Percentiles rank a stretch among this genome's conserved stretches.
These are phyloP conservation scores for Drosophila demipolita DNA, from an alignment of 2,888 invertebrate genomes.

Conservation along the genomic window DNA sequence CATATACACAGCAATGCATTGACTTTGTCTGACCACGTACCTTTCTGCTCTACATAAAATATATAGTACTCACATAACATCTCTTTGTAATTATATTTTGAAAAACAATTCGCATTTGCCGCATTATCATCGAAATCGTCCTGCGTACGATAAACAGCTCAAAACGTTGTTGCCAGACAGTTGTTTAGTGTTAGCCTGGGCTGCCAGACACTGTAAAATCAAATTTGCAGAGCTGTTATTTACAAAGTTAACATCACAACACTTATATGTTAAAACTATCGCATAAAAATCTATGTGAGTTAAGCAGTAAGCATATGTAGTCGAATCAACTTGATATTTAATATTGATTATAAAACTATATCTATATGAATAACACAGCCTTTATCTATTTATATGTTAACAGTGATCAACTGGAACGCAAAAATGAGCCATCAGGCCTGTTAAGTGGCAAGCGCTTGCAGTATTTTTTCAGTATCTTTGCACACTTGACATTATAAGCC, in stretches of 20 bases:
- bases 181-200: neutral
- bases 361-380: too few relatives aligned
- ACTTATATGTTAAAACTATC: neutral
- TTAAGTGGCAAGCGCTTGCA: constrained; percentile 1
- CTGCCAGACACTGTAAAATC: constrained; percentile 11
- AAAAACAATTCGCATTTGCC: constrained; percentile 16
- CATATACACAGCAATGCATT: constrained; percentile 39
- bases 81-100: constrained; percentile 12
- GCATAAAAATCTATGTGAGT: neutral
- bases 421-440: neutral
- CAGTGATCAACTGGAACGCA: constrained; percentile 7
- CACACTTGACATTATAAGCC: constrained; percentile 25
- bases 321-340: neutral
- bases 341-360: neutral
- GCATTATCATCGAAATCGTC: neutral
- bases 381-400: neutral
- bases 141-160: neutral
- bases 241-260: neutral
- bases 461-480: constrained; percentile 26
- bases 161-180: constrained; percentile 22
- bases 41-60: constrained; percentile 2
- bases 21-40: constrained; percentile 13
- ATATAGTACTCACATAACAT: constrained; percentile 14
- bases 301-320: neutral
- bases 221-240: neutral